Percentiles rank a stretch among this genome's conserved stretches.
These are phyloP conservation scores for Notechis scutatus DNA, from an alignment of 2,113 vertebrate species.

Conservation along the genomic window DNA sequence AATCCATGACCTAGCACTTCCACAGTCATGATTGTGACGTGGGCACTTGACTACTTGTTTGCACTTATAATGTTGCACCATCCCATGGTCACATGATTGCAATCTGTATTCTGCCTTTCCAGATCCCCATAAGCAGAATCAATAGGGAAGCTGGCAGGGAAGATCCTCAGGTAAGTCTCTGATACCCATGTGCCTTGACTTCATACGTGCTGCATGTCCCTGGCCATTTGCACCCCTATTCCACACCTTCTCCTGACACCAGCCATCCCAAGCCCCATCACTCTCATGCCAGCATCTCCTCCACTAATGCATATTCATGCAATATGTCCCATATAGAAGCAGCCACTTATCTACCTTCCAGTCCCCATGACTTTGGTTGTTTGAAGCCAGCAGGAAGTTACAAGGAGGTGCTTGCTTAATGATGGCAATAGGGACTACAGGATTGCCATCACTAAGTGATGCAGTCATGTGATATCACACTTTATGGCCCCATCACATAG, in stretches of 20 bases:
- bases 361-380: too few species aligned
- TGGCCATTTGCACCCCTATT: not conserved
- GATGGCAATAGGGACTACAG: too few species aligned
- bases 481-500: not conserved
- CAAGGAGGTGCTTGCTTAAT: too few species aligned
- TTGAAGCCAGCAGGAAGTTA: too few species aligned
- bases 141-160: not conserved
- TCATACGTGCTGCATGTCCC: not conserved
- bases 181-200: not conserved
- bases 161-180: not conserved
- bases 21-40: not conserved
- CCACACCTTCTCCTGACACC: not conserved
- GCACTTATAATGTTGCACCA: too few species aligned
- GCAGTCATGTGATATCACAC: too few species aligned
- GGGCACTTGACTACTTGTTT: not conserved
- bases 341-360: not conserved
- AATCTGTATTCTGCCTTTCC: not conserved
- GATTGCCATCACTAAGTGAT: too few species aligned
- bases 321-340: not conserved
- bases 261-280: not conserved
- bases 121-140: not conserved
- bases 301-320: not conserved
- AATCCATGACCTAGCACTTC: not conserved
- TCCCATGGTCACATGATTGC: not conserved
- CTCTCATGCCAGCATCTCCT: too few species aligned